phyloP scores from a whole-genome alignment of 1,140 invertebrate species.

The Pogonomyrmex barbatus region DNA sequence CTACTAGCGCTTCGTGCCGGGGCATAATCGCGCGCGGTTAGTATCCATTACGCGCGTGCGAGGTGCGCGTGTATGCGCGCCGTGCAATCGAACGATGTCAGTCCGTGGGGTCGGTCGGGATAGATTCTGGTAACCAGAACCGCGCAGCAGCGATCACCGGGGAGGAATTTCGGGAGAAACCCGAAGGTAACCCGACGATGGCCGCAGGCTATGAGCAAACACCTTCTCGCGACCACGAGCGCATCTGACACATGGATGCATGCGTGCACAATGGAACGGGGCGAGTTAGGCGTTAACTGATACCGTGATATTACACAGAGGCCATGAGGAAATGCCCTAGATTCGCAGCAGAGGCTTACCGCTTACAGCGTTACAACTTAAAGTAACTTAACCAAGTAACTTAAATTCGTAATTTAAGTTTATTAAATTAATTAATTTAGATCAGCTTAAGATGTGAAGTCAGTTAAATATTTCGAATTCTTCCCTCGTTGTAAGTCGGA shows the following conservation, averaged over 20 bases:
- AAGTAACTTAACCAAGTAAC: too few species aligned
- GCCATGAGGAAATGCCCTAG: too few species aligned
- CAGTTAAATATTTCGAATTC: neutral
- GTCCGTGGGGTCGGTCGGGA: constrained; percentile 35
- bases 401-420: too few species aligned
- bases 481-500: neutral
- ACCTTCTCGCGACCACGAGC: constrained; percentile 20
- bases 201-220: constrained; percentile 57
- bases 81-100: constrained; percentile 56
- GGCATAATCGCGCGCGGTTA: constrained; percentile 61
- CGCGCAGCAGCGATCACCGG: constrained; percentile 24
- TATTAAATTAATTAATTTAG: too few species aligned
- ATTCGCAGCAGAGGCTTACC: neutral
- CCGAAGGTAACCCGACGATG: constrained; percentile 52
- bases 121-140: constrained; percentile 37
- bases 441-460: neutral
- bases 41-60: constrained; percentile 50
- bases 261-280: neutral
- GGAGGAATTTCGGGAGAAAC: constrained; percentile 53
- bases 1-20: constrained; percentile 15
- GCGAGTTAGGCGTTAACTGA: neutral
- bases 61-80: neutral
- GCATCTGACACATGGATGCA: constrained; percentile 24
- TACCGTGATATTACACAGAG: neutral
- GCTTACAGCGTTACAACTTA: neutral